These are phyloP conservation scores for Romanogobio albipinnatus DNA, from an alignment of 2,113 vertebrate species.

Conservation along the genomic window DNA sequence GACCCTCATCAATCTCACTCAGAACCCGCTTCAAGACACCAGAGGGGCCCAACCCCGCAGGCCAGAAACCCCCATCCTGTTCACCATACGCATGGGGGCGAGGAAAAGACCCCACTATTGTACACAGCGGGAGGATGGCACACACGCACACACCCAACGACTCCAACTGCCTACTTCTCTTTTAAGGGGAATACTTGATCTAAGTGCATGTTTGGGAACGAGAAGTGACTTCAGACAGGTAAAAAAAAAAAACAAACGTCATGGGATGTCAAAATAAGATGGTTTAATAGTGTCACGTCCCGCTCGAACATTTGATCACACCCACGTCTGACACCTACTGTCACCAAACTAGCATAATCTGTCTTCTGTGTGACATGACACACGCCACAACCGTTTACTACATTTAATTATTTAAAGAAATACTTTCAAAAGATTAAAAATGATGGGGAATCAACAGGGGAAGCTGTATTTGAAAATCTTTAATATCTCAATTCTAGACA, in stretches of 20 bases:
- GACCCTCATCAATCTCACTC: conserved; percentile 82
- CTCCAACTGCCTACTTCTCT: conserved; percentile 14
- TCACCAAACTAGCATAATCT: conserved; percentile 37
- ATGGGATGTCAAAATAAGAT: conserved; percentile 30
- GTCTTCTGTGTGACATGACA: conserved; percentile 47
- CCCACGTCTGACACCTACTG: conserved; percentile 10
- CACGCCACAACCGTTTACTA: conserved; percentile 38
- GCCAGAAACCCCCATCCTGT: conserved; percentile 52
- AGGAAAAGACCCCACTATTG: conserved; percentile 57
- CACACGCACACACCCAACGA: neutral
- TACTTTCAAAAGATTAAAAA: conserved; percentile 31
- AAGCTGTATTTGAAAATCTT: neutral
- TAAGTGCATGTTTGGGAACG: neutral
- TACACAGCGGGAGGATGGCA: conserved; percentile 55
- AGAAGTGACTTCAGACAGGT: neutral
- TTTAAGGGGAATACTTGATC: neutral
- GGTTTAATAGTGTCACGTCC: conserved; percentile 30
- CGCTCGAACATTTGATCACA: conserved; percentile 25
- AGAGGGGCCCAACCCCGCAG: conserved; percentile 66
- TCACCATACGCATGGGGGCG: conserved; percentile 50
- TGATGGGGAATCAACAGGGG: neutral
- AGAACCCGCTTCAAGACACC: conserved; percentile 75
- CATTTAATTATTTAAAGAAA: conserved; percentile 41
- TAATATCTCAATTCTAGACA: neutral
- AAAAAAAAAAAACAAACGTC: neutral